These are phyloP conservation scores for Coccyzus lansbergi DNA, from an alignment of 2,797 vertebrate species.

Conservation along the genomic window DNA sequence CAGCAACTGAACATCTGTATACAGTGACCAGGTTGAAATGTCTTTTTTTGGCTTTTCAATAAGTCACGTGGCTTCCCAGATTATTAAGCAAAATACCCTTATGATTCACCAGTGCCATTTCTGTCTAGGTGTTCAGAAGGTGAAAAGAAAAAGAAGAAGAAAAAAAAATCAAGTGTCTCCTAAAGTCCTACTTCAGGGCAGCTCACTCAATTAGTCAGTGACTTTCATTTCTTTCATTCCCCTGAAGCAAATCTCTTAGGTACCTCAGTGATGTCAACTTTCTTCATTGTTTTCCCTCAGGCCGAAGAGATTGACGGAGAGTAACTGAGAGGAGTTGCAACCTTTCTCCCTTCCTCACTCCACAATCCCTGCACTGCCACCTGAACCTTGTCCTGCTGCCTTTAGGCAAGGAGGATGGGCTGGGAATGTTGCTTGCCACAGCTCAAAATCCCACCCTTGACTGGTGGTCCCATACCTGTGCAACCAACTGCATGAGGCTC, in stretches of 20 bases:
- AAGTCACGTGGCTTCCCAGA: neutral
- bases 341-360: neutral
- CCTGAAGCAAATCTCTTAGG: neutral
- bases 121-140: neutral
- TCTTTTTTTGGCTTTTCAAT: neutral
- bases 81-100: neutral
- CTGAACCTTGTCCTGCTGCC: neutral
- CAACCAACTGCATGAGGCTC: neutral
- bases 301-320: neutral
- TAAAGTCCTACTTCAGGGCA: neutral
- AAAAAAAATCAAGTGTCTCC: neutral
- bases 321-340: neutral
- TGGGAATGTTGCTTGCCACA: neutral
- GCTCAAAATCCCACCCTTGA: neutral
- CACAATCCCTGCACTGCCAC: neutral
- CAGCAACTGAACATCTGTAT: neutral
- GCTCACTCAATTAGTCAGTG: neutral
- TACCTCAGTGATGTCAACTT: neutral
- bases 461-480: neutral
- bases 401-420: neutral
- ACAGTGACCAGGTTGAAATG: neutral
- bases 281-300: neutral
- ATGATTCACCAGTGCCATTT: conserved; percentile 6
- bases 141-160: neutral
- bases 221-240: neutral